Evolutionary conservation across 2,888 invertebrate genomes (phyloP).

Genomic region (Hipparchia sbordonii): DNA sequence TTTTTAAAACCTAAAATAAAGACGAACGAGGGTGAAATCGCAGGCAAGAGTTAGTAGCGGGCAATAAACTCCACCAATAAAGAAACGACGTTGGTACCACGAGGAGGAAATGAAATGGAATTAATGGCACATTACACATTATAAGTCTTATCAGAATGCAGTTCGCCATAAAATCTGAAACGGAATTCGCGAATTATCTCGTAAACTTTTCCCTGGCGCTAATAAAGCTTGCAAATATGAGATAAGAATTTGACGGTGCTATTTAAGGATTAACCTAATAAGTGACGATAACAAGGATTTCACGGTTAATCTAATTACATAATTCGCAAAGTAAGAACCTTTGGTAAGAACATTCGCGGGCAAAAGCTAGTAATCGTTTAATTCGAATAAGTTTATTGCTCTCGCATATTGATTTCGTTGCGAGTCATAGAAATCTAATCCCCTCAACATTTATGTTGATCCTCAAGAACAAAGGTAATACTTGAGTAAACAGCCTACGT

Average conservation of each 20-base stretch:
- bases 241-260: neutral
- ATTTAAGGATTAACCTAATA: constrained; percentile 1
- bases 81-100: too few relatives aligned
- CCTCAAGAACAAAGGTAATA: neutral
- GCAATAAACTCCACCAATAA: too few relatives aligned
- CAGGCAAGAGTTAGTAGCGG: too few relatives aligned
- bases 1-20: too few relatives aligned
- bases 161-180: neutral
- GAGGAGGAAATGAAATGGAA: too few relatives aligned
- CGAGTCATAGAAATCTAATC: neutral
- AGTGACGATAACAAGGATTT: neutral
- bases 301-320: neutral
- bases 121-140: neutral
- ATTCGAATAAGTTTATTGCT: too few relatives aligned
- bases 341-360: neutral
- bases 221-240: constrained; percentile 5
- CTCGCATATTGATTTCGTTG: too few relatives aligned
- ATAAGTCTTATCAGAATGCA: neutral
- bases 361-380: too few relatives aligned
- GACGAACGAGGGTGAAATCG: too few relatives aligned
- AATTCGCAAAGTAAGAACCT: neutral
- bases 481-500: neutral
- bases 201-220: neutral
- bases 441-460: neutral
- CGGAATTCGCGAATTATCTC: neutral